phyloP scores from a whole-genome alignment of 1,140 invertebrate species.

The Nymphalis io region DNA sequence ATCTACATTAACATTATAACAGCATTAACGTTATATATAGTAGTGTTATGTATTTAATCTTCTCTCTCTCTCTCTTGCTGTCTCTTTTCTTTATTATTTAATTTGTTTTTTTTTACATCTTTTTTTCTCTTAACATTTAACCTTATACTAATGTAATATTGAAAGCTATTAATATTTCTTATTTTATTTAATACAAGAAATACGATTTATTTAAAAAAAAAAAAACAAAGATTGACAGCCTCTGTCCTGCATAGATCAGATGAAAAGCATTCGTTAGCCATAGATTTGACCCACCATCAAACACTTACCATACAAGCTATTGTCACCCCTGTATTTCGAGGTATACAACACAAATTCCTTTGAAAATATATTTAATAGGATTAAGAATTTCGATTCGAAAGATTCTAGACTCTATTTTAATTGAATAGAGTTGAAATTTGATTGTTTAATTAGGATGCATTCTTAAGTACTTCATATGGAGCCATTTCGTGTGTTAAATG shows the following conservation, averaged over 20 bases:
- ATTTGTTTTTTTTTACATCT: no score
- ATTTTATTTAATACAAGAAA: no score
- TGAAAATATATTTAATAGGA: conserved; percentile 17
- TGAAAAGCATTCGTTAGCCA: conserved; percentile 45
- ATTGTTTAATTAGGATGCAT: not conserved
- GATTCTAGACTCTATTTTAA: conserved; percentile 1
- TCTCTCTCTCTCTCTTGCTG: no score
- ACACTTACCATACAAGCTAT: not conserved
- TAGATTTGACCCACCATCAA: conserved; percentile 37
- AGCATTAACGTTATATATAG: no score
- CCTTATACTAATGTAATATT: no score
- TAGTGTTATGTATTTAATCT: no score
- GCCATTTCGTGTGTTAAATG: not conserved
- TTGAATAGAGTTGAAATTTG: not conserved
- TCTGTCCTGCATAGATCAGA: conserved; percentile 38
- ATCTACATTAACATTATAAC: no score
- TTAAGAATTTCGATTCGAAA: not conserved
- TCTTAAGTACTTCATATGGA: conserved; percentile 7
- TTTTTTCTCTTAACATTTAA: no score
- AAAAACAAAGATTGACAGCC: conserved; percentile 29
- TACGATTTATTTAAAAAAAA: not conserved
- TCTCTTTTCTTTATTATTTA: no score
- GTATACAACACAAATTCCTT: conserved; percentile 9
- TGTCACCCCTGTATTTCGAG: not conserved
- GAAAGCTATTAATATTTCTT: no score